phyloP scores from a whole-genome alignment of 2,888 invertebrate genomes.

The Erynnis tages region DNA sequence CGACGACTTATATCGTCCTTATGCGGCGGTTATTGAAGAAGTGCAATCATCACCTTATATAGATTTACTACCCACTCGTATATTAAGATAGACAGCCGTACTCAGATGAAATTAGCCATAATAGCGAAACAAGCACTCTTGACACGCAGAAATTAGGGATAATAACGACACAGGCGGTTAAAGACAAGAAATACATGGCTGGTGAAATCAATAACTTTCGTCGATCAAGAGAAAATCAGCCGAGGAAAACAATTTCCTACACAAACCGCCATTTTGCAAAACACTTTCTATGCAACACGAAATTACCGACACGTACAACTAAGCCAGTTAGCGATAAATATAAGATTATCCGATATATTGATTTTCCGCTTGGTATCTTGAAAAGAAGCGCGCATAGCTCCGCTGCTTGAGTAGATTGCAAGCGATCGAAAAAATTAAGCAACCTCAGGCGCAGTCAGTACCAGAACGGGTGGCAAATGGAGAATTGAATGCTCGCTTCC shows the following conservation, averaged over 20 bases:
- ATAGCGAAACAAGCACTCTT: conserved; percentile 4
- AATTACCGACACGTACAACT: conserved; percentile 11
- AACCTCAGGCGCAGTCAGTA: too few relatives aligned
- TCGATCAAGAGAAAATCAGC: conserved; percentile 41
- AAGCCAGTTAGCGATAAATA: background rate
- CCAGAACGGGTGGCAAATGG: too few relatives aligned
- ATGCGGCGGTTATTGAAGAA: too few relatives aligned
- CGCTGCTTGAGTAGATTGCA: too few relatives aligned
- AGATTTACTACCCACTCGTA: too few relatives aligned
- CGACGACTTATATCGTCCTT: too few relatives aligned
- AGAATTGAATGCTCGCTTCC: too few relatives aligned
- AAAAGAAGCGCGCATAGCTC: too few relatives aligned
- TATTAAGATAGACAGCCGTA: conserved; percentile 14
- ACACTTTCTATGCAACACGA: conserved; percentile 32
- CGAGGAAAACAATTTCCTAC: conserved; percentile 37
- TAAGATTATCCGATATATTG: too few relatives aligned
- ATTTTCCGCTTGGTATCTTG: too few relatives aligned
- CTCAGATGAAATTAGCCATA: conserved; percentile 16
- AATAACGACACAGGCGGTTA: conserved; percentile 15
- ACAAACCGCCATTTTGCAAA: conserved; percentile 29
- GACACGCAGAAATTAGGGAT: conserved; percentile 23
- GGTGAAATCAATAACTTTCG: conserved; percentile 42
- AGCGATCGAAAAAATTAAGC: too few relatives aligned
- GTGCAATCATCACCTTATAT: too few relatives aligned
- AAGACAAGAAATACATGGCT: conserved; percentile 19